Conservation (phyloP, 2,113 vertebrate genomes). For the Mus pahari region DNA sequence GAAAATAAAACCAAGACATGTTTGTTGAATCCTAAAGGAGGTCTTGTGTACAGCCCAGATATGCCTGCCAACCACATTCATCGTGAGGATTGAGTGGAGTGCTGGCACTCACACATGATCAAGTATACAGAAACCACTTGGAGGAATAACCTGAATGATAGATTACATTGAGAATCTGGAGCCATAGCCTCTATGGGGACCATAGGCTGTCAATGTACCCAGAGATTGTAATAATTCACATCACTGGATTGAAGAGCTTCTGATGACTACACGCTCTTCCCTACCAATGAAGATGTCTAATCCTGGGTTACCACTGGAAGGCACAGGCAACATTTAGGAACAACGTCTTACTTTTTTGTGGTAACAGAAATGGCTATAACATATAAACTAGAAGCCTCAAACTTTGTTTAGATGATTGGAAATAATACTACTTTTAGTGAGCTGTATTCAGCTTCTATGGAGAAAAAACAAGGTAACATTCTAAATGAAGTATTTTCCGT, state of each 20-base stretch:
- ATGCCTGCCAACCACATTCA: slow-evolving; percentile 42
- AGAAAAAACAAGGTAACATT: slow-evolving; percentile 10
- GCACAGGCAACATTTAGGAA: neutral
- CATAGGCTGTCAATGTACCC: slow-evolving; percentile 33
- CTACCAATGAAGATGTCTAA: slow-evolving; percentile 1
- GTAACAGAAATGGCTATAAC: neutral
- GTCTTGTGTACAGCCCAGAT: slow-evolving; percentile 37
- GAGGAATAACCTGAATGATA: slow-evolving; percentile 42
- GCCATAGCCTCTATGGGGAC: slow-evolving; percentile 48
- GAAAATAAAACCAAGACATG: slow-evolving; percentile 74
- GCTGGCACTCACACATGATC: slow-evolving; percentile 27
- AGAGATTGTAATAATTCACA: slow-evolving; percentile 62
- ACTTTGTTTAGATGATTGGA: slow-evolving; percentile 40
- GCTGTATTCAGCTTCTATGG: neutral
- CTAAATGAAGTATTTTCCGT: neutral
- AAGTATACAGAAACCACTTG: slow-evolving; percentile 17
- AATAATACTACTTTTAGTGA: slow-evolving; percentile 14
- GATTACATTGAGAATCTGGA: slow-evolving; percentile 44
- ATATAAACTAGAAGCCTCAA: slow-evolving; percentile 9
- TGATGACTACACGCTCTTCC: slow-evolving; percentile 26
- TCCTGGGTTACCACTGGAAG: neutral
- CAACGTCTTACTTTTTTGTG: slow-evolving; percentile 15
- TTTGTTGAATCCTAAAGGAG: slow-evolving; percentile 40
- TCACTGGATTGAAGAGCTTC: slow-evolving; percentile 51
- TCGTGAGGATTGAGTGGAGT: slow-evolving; percentile 1